phyloP scores from a whole-genome alignment of 2,797 vertebrate genomes.

The Morus bassanus region DNA sequence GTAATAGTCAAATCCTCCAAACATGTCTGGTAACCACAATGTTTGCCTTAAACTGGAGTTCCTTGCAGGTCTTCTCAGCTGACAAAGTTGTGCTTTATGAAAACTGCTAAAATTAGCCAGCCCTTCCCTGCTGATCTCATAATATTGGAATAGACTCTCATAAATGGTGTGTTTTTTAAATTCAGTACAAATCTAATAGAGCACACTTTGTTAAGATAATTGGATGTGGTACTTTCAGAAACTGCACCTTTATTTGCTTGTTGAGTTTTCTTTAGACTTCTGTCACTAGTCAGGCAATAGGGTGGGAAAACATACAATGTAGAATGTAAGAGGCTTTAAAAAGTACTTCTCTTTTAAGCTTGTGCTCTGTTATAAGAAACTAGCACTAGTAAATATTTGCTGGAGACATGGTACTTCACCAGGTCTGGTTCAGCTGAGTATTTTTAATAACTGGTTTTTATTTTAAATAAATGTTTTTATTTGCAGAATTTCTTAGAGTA shows the following conservation, averaged over 20 bases:
- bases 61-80: slow-evolving; percentile 55
- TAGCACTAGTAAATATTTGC: background rate
- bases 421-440: background rate
- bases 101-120: slow-evolving; percentile 68
- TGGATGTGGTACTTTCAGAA: slow-evolving; percentile 41
- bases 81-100: slow-evolving; percentile 71
- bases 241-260: slow-evolving; percentile 59
- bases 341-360: background rate
- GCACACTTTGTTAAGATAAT: slow-evolving; percentile 26
- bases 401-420: background rate
- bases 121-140: slow-evolving; percentile 63
- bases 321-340: background rate
- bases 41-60: slow-evolving; percentile 66
- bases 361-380: background rate
- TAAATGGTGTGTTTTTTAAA: slow-evolving; percentile 52
- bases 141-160: slow-evolving; percentile 58
- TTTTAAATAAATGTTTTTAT: background rate
- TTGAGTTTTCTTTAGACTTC: slow-evolving; percentile 43
- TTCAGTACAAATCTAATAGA: slow-evolving; percentile 56
- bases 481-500: background rate
- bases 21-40: slow-evolving; percentile 67
- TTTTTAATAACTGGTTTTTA: background rate
- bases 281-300: background rate
- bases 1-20: slow-evolving; percentile 58
- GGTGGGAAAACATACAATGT: background rate